Conservation (phyloP, 2,888 invertebrate genomes). For the Steinernema hermaphroditum region DNA sequence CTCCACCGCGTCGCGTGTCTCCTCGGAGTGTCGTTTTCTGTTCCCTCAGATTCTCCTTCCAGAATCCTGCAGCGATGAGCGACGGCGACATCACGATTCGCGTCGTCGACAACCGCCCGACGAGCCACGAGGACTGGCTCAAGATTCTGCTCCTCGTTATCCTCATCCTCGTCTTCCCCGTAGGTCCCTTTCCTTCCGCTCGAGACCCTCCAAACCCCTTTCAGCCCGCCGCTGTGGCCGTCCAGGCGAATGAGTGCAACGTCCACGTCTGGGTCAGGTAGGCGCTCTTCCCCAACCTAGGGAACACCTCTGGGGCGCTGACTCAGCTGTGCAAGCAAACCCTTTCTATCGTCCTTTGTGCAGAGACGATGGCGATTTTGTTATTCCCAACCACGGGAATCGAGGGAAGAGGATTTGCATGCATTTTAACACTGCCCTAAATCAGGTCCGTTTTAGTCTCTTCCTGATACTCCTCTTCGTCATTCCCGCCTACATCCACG, state of each 20-base stretch:
- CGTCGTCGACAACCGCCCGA: constrained; percentile 52
- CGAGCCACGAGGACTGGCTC: constrained; percentile 48
- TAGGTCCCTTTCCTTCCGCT: constrained; percentile 32
- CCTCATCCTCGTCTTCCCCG: constrained; percentile 52
- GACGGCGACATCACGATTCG: constrained; percentile 21
- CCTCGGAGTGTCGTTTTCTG: too few relatives aligned
- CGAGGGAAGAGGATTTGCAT: too few relatives aligned
- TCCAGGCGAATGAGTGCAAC: constrained; percentile 56
- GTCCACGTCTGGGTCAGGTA: constrained; percentile 44
- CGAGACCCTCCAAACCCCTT: neutral
- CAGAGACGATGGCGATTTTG: too few relatives aligned
- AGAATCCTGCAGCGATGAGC: neutral
- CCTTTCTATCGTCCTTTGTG: too few relatives aligned
- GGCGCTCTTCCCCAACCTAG: too few relatives aligned
- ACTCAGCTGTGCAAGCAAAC: too few relatives aligned
- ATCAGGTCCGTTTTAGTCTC: neutral
- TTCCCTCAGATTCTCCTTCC: neutral
- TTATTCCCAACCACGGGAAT: too few relatives aligned
- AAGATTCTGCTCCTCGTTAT: constrained; percentile 48
- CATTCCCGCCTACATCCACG: constrained; percentile 26
- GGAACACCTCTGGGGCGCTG: too few relatives aligned
- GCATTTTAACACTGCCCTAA: too few relatives aligned
- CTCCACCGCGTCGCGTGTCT: neutral
- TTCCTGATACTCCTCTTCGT: constrained; percentile 24
- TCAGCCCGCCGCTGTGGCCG: constrained; percentile 41